These are phyloP conservation scores for Danaus melanippus DNA, from an alignment of 1,140 invertebrate genomes.

Conservation along the genomic window DNA sequence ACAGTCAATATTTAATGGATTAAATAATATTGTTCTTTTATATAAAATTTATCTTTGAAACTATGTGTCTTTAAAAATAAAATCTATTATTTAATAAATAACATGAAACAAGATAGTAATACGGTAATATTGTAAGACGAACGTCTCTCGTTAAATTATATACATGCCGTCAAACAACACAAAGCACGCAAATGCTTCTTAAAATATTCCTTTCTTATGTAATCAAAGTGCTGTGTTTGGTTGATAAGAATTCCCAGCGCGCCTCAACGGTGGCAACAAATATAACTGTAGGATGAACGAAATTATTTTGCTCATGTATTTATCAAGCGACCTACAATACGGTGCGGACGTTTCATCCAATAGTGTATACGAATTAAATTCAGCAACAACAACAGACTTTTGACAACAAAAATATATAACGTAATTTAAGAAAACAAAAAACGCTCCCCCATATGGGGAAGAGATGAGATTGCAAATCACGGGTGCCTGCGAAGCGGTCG, in stretches of 20 bases:
- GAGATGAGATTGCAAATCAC: conserved; percentile 21
- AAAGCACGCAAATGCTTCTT: conserved; percentile 55
- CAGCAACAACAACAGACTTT: too few relatives aligned
- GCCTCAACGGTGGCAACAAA: conserved; percentile 37
- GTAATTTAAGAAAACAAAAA: too few relatives aligned
- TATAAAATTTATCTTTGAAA: too few relatives aligned
- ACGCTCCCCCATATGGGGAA: conserved; percentile 12
- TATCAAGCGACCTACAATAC: conserved; percentile 44
- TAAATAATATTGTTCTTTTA: too few relatives aligned
- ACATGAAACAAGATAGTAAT: conserved; percentile 9
- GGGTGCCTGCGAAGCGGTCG: conserved; percentile 6
- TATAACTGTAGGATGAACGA: conserved; percentile 38
- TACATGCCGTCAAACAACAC: conserved; percentile 43
- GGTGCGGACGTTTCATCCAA: too few relatives aligned
- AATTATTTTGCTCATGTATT: conserved; percentile 62
- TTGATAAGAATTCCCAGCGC: conserved; percentile 63
- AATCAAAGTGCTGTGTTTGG: conserved; percentile 66
- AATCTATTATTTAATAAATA: too few relatives aligned
- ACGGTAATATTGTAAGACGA: conserved; percentile 25
- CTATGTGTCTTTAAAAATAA: too few relatives aligned
- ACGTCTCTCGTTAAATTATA: conserved; percentile 55
- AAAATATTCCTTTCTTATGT: conserved; percentile 66
- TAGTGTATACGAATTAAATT: too few relatives aligned
- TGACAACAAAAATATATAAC: too few relatives aligned
- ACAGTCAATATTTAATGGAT: too few relatives aligned